Evolutionary conservation across 2,888 invertebrate genomes (phyloP).

Genomic region (Orgyia antiqua): DNA sequence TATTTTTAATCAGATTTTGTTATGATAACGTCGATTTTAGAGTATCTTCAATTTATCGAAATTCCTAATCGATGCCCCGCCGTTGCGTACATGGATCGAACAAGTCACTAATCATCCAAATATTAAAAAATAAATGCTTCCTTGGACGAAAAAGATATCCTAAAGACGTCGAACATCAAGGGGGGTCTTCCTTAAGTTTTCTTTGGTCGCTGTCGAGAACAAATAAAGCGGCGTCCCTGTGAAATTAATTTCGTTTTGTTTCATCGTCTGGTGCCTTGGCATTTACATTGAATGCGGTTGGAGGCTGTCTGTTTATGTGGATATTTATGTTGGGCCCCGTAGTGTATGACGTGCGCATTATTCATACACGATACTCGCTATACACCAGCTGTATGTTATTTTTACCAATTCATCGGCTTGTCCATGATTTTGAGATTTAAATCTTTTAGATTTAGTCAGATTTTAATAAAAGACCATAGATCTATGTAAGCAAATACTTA

Average conservation of each 20-base stretch:
- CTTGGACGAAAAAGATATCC: constrained; percentile 55
- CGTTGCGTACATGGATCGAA: constrained; percentile 38
- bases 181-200: constrained; percentile 67
- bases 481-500: constrained; percentile 5
- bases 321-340: constrained; percentile 73
- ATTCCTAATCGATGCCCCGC: constrained; percentile 49
- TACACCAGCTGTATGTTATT: constrained; percentile 67
- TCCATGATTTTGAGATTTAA: constrained; percentile 25
- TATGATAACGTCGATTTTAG: constrained; percentile 7
- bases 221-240: constrained; percentile 69
- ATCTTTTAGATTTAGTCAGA: too few relatives aligned
- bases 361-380: constrained; percentile 65
- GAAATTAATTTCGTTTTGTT: constrained; percentile 78
- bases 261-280: constrained; percentile 68
- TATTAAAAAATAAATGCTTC: constrained; percentile 47
- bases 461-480: too few relatives aligned
- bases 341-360: constrained; percentile 72
- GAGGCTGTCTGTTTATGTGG: constrained; percentile 66
- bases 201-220: constrained; percentile 42
- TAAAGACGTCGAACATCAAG: constrained; percentile 57
- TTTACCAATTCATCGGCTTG: constrained; percentile 68
- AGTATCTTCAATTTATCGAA: constrained; percentile 39
- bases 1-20: too few relatives aligned
- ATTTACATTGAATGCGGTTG: constrained; percentile 77
- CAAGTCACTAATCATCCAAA: constrained; percentile 61